phyloP scores from a whole-genome alignment of 2,113 vertebrate genomes.

The Plotosus lineatus region DNA sequence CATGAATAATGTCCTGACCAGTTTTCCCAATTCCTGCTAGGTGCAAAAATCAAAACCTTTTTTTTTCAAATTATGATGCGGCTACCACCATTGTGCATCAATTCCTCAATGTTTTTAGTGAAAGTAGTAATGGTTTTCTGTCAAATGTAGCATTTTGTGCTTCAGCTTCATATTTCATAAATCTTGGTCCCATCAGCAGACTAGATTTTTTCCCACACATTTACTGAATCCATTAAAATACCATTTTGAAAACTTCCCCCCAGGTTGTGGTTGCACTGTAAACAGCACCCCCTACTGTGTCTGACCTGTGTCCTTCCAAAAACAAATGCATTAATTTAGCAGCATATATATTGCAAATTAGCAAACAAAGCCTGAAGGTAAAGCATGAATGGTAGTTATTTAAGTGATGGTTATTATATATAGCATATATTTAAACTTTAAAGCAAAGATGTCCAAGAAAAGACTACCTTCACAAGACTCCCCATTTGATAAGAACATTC shows the following conservation, averaged over 20 bases:
- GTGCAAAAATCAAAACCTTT: not conserved
- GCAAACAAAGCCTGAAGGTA: not conserved
- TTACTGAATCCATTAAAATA: not conserved
- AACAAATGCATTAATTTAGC: not conserved
- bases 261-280: not conserved
- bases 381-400: not conserved
- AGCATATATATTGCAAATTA: not conserved
- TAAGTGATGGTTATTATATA: not conserved
- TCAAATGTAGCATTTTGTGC: not conserved
- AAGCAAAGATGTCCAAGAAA: not conserved
- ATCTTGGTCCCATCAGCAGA: not conserved
- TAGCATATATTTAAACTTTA: not conserved
- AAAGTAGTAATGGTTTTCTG: not conserved
- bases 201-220: not conserved
- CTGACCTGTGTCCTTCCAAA: not conserved
- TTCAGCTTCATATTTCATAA: not conserved
- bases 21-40: not conserved
- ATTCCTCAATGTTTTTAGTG: not conserved
- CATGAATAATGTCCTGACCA: not conserved
- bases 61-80: not conserved
- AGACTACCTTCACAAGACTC: constrained; percentile 94
- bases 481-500: constrained; percentile 90
- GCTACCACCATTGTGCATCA: not conserved
- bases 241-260: not conserved
- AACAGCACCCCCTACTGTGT: no score